A percentile compares a stretch with the other conserved stretches of the same genome.
These are phyloP conservation scores for Steromphala cineraria DNA, from an alignment of 2,888 invertebrate species.

Conservation along the genomic window DNA sequence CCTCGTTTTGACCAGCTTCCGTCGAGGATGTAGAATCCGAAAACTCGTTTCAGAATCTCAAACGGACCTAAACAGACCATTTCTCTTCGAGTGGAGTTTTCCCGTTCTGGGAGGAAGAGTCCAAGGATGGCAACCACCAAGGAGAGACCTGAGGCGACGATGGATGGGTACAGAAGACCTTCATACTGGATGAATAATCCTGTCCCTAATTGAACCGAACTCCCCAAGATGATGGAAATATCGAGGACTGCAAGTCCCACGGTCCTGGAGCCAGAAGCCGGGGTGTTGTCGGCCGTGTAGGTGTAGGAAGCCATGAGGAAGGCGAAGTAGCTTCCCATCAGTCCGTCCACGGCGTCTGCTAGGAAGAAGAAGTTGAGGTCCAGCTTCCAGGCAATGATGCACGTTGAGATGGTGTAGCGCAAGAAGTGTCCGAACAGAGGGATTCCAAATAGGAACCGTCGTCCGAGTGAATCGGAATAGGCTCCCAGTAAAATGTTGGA, in stretches of 20 bases:
- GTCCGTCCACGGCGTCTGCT: conserved; percentile 39
- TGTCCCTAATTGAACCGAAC: conserved; percentile 26
- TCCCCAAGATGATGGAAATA: conserved; percentile 21
- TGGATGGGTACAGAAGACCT: neutral
- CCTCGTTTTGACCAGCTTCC: neutral
- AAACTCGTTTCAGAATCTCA: neutral
- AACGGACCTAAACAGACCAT: neutral
- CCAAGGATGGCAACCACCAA: neutral
- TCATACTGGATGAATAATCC: conserved; percentile 35
- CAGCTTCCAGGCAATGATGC: conserved; percentile 37
- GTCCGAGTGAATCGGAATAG: conserved; percentile 37
- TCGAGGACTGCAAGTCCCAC: conserved; percentile 35
- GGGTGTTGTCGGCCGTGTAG: conserved; percentile 42
- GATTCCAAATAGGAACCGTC: conserved; percentile 32
- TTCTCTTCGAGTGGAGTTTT: neutral
- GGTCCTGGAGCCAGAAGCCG: conserved; percentile 34
- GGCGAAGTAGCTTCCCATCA: conserved; percentile 35
- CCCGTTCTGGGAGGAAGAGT: neutral
- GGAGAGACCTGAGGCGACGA: neutral
- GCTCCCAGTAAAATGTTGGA: conserved; percentile 33
- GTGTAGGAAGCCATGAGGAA: conserved; percentile 36
- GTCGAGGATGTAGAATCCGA: neutral
- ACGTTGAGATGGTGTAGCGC: neutral
- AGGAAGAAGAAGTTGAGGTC: conserved; percentile 34
- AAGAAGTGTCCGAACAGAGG: conserved; percentile 14